Evolutionary conservation across 2,113 vertebrate genomes (phyloP), one percentile per base, ranked within the genome.

Genomic region (Solea solea): DNA sequence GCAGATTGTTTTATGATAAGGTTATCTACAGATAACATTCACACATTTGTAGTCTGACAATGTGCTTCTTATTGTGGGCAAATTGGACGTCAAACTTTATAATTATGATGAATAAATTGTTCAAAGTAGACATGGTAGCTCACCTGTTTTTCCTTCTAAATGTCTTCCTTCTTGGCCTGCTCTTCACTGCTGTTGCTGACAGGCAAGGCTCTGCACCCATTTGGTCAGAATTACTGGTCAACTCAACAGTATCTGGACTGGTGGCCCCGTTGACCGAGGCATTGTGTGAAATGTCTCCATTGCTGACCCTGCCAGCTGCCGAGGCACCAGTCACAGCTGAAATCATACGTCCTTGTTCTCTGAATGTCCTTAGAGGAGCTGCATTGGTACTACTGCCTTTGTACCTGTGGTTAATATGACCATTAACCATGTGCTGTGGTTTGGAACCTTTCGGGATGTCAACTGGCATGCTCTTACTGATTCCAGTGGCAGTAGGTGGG

Each of bases 111-210:
- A 56, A 28, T n/a, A 3, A 53, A 16, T 15, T 14, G 10, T 40
- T 60, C 1, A 66, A 52, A 70, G 41, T 7, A 21, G 48, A 1
- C n/a, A 25, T 51, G 9, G 14, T 21, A 16, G 2, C 63, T 0
- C 27, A 87, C 87, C 84, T 88, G 2, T 72, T 80, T 25, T 76
- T 65, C 9, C 0, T 2, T 62, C 13, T 65, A 2, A 12, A 65
- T 51, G 44, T 80, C 27, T 44, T 74, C 42, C 42, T 40, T 54
- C 53, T 52, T 10, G 50, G 54, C 12, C 11, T 15, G 0, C 44
- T 76, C 64, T 50, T 86, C 12, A 7, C 10, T 11, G 58, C 8
- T 16, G 55, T 5, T 15, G 42, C n/a, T 0, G 42, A 28, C 10
- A 0, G 21, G 42, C 15, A 41, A 16, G 7, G 21, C 34, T 57